These are phyloP conservation scores for Xyliphius kryptos DNA, from an alignment of 2,113 vertebrate species.

Conservation along the genomic window DNA sequence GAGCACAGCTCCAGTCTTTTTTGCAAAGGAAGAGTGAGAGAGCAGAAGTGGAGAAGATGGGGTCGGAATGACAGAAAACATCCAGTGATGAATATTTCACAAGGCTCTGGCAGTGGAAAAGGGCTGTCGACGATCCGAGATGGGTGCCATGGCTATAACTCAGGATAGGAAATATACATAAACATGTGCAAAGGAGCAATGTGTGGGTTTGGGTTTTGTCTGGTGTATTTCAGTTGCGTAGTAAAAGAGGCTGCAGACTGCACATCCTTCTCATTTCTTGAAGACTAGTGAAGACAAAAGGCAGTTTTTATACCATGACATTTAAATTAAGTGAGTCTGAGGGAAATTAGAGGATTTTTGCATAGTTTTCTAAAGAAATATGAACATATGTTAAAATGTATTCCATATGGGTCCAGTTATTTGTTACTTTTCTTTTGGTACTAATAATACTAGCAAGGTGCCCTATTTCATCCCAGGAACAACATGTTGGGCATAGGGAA, in stretches of 20 bases:
- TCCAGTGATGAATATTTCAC: conserved; percentile 32
- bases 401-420: too few relatives aligned
- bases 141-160: conserved; percentile 1
- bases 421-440: too few relatives aligned
- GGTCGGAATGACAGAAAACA: conserved; percentile 25
- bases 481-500: too few relatives aligned
- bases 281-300: neutral
- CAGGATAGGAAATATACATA: conserved; percentile 9
- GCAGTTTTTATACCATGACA: too few relatives aligned
- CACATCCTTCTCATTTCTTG: neutral
- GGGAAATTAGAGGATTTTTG: too few relatives aligned
- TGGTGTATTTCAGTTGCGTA: neutral
- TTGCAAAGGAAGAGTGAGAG: neutral
- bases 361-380: too few relatives aligned
- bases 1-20: conserved; percentile 1
- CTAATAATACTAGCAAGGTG: too few relatives aligned
- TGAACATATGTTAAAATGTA: too few relatives aligned
- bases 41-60: neutral
- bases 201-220: neutral
- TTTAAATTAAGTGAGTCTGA: too few relatives aligned
- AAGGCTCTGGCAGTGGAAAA: conserved; percentile 1
- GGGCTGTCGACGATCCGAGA: conserved; percentile 8
- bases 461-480: too few relatives aligned
- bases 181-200: neutral
- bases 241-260: neutral